Base-by-base conservation (phyloP, 1,140 invertebrate genomes). In the Pogonomyrmex californicus region DNA sequence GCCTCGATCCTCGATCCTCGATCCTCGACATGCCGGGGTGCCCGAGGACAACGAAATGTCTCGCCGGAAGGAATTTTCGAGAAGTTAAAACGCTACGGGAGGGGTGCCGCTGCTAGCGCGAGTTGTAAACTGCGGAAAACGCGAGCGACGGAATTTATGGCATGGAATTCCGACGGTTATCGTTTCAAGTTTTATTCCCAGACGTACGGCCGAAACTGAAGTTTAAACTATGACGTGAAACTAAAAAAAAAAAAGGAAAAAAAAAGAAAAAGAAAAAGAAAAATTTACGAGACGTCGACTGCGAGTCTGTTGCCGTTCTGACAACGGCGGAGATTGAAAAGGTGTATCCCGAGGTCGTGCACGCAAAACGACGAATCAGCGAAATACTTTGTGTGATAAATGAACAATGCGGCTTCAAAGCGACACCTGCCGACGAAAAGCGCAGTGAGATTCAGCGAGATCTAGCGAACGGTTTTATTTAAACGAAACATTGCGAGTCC, bases 321-420 rank as follows among this genome's bases (percentile, higher is more conserved):
- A 83, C 68, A 73, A 49, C 68, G 68, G 7, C 12, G 79, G 23
- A 83, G 79, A 75, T 83, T 83, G 68, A 75, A 83, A 83, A 62
- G 56, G 6, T 71, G 54, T 71, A 73, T 47, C 30, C 41, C 17
- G 4, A 44, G 4, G 14, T 54, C 33, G 76, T 10, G 17, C 14
- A 58, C 17, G 54, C 30, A 44, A 68, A 81, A 44, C 65, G 65
- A 60, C 68, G 33, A 75, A 82, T 82, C 79, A 47, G 58, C 66
- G 30, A 12, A 58, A 83, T 73, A 83, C 41, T 58, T 82, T 49
- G 66, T 56, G 49, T 56, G 41, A 82, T 82, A 82, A 82, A 82
- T 71, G 51, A 82, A 82, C 65, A 82, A 71, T 71, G 78, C 38
- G 38, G 12, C 38, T 47, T 71, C 38, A 71, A 82, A 71, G 65